Conservation (phyloP, 2,113 vertebrate genomes). For the Sus scrofa region DNA sequence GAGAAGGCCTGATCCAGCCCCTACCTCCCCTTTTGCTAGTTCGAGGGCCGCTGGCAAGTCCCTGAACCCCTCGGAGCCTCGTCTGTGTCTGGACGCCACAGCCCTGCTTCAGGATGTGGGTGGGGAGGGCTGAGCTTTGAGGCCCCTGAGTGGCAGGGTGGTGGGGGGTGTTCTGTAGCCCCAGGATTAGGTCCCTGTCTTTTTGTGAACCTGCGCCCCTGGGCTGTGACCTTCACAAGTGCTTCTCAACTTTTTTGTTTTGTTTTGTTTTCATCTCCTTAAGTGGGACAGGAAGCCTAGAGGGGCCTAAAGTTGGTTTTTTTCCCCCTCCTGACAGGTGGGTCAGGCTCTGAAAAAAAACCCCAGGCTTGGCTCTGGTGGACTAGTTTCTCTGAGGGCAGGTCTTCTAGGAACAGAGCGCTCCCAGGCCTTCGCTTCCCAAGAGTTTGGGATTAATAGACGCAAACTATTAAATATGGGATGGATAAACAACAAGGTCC, state of each 20-base stretch:
- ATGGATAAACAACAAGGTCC: no score
- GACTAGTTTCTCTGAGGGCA: background rate
- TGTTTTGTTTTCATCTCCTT: background rate
- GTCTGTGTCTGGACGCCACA: rapidly evolving
- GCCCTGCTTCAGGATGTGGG: background rate
- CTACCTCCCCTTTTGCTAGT: background rate
- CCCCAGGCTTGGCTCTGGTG: background rate
- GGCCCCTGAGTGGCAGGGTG: background rate
- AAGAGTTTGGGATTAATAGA: no score
- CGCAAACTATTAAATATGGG: no score
- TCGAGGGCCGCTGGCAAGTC: background rate
- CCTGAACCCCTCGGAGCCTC: background rate
- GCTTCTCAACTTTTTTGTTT: background rate
- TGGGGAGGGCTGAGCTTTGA: background rate
- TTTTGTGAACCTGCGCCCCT: background rate
- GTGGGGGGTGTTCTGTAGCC: rapidly evolving
- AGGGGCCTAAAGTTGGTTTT: background rate
- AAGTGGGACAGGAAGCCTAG: background rate
- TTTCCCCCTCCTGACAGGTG: background rate
- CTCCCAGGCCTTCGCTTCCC: background rate
- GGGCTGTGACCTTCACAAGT: background rate
- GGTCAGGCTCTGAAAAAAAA: background rate
- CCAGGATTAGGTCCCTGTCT: background rate
- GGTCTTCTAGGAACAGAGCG: background rate
- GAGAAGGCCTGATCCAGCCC: background rate